Percentiles rank a stretch among this genome's conserved stretches.
Evolutionary conservation across 2,888 invertebrate genomes (phyloP).

Genomic region (Tinea pellionella): DNA sequence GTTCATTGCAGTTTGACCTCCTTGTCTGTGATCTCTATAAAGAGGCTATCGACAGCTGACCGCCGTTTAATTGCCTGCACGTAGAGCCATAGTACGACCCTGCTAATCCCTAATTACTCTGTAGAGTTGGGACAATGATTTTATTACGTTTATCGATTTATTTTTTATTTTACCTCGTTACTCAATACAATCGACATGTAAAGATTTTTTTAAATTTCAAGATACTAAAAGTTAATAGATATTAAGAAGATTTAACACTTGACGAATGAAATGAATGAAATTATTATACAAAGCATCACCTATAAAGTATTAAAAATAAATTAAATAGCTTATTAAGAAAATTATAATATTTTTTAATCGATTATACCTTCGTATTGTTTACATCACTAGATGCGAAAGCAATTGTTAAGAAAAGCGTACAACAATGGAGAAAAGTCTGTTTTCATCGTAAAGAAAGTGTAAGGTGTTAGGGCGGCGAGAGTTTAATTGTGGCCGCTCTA

Average conservation of each 20-base stretch:
- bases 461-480: slow-evolving; percentile 6
- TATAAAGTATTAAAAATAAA: no score
- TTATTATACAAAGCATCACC: no score
- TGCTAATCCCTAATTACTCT: slow-evolving; percentile 22
- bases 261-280: no score
- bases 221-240: no score
- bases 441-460: slow-evolving; percentile 6
- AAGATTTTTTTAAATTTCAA: no score
- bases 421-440: slow-evolving; percentile 8
- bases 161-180: background rate
- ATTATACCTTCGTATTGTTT: background rate
- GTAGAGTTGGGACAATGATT: background rate
- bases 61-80: slow-evolving; percentile 27
- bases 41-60: slow-evolving; percentile 23
- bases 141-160: background rate
- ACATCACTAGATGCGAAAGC: background rate
- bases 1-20: background rate
- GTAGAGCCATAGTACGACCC: slow-evolving; percentile 24
- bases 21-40: slow-evolving; percentile 15
- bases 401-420: slow-evolving; percentile 6
- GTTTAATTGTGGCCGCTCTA: slow-evolving; percentile 11
- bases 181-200: no score
- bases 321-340: no score
- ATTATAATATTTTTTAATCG: background rate
- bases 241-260: no score